phyloP scores from a whole-genome alignment of 2,113 vertebrate species.

The Eolophus roseicapilla region DNA sequence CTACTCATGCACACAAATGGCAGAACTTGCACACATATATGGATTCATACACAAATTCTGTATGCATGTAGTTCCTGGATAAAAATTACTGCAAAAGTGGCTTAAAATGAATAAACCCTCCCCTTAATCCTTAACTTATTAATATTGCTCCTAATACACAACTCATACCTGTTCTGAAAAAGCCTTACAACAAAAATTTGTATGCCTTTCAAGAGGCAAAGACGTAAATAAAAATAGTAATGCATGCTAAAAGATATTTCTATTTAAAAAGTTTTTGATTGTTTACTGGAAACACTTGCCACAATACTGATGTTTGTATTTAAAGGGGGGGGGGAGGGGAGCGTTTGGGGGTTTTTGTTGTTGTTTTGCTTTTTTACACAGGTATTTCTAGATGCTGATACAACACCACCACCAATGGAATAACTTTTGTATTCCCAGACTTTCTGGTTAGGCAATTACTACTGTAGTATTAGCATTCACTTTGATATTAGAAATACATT shows the following conservation, averaged over 20 bases:
- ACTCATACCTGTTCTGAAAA: conserved; percentile 25
- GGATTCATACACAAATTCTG: neutral
- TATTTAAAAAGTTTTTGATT: neutral
- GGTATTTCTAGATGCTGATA: neutral
- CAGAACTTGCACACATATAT: neutral
- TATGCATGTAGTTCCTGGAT: neutral
- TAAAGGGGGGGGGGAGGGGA: neutral
- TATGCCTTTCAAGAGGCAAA: neutral
- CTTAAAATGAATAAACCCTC: conserved; percentile 9
- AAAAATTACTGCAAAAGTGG: neutral
- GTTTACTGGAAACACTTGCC: neutral
- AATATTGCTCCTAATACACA: conserved; percentile 27
- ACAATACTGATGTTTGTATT: neutral
- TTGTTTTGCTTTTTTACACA: neutral
- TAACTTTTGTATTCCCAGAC: neutral
- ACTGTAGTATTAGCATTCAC: neutral
- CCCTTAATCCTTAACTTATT: neutral
- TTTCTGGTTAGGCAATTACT: neutral
- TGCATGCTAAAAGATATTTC: neutral
- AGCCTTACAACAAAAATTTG: neutral
- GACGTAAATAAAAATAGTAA: neutral
- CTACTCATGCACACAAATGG: neutral
- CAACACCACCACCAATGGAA: neutral
- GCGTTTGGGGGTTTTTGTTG: accelerated
- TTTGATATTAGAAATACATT: neutral